phyloP scores from a whole-genome alignment of 2,113 vertebrate species.

The Prunella fulvescens region DNA sequence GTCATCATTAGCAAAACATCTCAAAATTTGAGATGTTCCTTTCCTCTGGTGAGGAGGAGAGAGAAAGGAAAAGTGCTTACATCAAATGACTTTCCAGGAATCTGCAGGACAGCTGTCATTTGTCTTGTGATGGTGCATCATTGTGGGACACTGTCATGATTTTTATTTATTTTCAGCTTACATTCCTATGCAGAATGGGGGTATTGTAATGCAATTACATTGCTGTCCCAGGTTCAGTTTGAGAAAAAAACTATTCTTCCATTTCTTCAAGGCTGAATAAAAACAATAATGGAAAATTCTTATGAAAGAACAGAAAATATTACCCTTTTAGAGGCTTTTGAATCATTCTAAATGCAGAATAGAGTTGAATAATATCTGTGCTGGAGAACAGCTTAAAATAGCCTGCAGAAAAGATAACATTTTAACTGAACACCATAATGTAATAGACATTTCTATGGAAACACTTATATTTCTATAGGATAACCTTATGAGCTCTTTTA shows the following conservation, averaged over 20 bases:
- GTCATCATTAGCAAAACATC: background rate
- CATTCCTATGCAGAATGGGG: background rate
- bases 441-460: slow-evolving; percentile 29
- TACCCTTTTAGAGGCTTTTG: background rate
- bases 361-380: slow-evolving; percentile 9
- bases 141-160: background rate
- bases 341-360: slow-evolving; percentile 16
- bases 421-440: background rate
- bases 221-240: background rate
- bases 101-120: background rate
- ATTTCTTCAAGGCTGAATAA: background rate
- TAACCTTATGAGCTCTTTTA: background rate
- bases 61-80: background rate
- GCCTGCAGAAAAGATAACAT: slow-evolving; percentile 1
- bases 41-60: background rate
- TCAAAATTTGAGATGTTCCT: background rate
- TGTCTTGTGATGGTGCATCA: background rate
- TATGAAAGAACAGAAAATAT: slow-evolving; percentile 26
- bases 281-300: background rate
- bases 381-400: slow-evolving; percentile 35
- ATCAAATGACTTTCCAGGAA: background rate
- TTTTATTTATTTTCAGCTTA: background rate
- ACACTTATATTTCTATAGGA: background rate
- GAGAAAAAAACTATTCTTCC: background rate
- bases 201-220: background rate